Evolutionary conservation across 2,888 invertebrate genomes (phyloP).

Genomic region (Minunthozetes semirufus): DNA sequence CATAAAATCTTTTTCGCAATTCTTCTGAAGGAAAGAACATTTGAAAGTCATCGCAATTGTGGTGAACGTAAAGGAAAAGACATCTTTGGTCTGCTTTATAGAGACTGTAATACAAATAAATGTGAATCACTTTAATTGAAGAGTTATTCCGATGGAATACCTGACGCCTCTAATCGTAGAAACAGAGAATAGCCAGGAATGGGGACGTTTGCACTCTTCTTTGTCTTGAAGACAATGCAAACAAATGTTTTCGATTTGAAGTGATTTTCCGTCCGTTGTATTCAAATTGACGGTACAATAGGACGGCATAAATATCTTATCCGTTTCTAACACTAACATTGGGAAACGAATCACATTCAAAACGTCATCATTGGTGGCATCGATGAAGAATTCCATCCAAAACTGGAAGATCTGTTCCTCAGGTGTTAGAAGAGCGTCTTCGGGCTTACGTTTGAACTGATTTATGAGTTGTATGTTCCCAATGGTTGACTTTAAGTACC

Average conservation of each 20-base stretch:
- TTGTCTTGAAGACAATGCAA: slow-evolving; percentile 65
- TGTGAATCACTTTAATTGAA: neutral
- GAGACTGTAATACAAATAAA: slow-evolving; percentile 56
- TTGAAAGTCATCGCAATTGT: slow-evolving; percentile 98
- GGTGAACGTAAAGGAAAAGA: slow-evolving; percentile 91
- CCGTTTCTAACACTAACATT: slow-evolving; percentile 79
- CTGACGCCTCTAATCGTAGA: slow-evolving; percentile 79
- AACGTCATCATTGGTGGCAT: slow-evolving; percentile 72
- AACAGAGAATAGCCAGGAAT: slow-evolving; percentile 88
- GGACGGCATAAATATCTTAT: slow-evolving; percentile 86
- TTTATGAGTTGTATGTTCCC: slow-evolving; percentile 88
- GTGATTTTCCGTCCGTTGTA: slow-evolving; percentile 75
- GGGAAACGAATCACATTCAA: slow-evolving; percentile 82
- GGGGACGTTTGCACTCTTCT: slow-evolving; percentile 59
- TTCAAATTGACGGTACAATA: slow-evolving; percentile 91
- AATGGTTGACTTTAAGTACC: slow-evolving; percentile 81
- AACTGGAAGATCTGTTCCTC: slow-evolving; percentile 80
- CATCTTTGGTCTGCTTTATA: slow-evolving; percentile 94
- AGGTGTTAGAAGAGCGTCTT: slow-evolving; percentile 61
- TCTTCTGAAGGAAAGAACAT: slow-evolving; percentile 88
- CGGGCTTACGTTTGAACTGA: slow-evolving; percentile 72
- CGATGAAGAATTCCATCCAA: slow-evolving; percentile 98
- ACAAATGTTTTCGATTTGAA: slow-evolving; percentile 80
- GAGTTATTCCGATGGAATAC: slow-evolving; percentile 48
- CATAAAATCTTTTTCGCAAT: slow-evolving; percentile 41